Base-by-base conservation (phyloP, 2,113 vertebrate genomes). In the Miniopterus natalensis region DNA sequence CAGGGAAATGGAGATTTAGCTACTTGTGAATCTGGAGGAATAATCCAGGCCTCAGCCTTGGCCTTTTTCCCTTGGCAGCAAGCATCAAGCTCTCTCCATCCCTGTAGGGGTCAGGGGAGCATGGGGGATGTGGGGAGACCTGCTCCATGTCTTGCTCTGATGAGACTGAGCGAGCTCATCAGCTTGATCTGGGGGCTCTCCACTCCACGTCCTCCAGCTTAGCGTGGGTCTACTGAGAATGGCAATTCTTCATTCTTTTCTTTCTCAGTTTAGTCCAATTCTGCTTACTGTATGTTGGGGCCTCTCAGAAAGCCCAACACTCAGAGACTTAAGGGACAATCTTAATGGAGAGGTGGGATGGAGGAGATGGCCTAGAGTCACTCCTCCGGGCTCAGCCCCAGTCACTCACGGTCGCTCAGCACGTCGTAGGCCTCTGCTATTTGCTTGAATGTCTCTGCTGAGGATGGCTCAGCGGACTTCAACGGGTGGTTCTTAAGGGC, bases 381-480 rank as follows among this genome's bases (percentile, higher is more conserved):
- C 98, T 99, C 92, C 23, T 18, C 23, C 21, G 23, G 1, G 13
- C 42, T 65, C 73, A 40, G 25, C 11, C 63, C 83, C 45, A 17
- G 4, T 51, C 87, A 98, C 99, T 99, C 94, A 99, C 99, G 98
- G 98, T 99, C 99, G 18, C 99, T 99, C 85, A 99, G 97, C 63
- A 99, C 99, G 5, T 99, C 99, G 8, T 99, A 99, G 63, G 99
- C 99, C 97, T 99, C 99, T 0, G 99, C 98, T 84, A 99, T 98
- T 80, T 99, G 98, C 40, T 55, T 93, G 98, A 99, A 99, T 17
- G 59, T 98, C 84, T 99, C 98, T 0, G 5, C n/a, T 0, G 98
- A 98, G 83, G 97, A 96, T 0, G 98, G 79, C 2, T 99, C 98
- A 12, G 4, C 53, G 94, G 98, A 99, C 84, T 96, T 99, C 17